These are phyloP conservation scores for Tridacna gigas DNA, from an alignment of 2,888 invertebrate genomes.

Conservation along the genomic window DNA sequence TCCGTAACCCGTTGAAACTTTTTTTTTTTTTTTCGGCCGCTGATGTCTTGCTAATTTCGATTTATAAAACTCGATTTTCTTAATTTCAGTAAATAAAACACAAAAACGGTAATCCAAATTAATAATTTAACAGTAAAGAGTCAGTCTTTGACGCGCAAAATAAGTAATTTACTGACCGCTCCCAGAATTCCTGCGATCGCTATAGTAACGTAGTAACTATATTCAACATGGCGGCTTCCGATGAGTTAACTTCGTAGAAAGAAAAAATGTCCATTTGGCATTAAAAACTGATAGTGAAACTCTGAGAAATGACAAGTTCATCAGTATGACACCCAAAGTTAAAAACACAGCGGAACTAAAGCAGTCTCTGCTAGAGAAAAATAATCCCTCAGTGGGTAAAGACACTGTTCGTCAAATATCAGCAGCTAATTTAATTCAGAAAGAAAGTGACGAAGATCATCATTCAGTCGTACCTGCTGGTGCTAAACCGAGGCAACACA, in stretches of 20 bases:
- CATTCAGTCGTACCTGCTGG: constrained; percentile 80
- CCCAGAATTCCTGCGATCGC: too few relatives aligned
- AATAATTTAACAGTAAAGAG: too few relatives aligned
- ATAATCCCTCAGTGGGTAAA: constrained; percentile 75
- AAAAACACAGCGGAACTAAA: constrained; percentile 93
- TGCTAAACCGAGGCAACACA: constrained; percentile 78
- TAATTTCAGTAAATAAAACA: too few relatives aligned
- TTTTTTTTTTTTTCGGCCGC: too few relatives aligned
- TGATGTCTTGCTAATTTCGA: too few relatives aligned
- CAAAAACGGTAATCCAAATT: too few relatives aligned
- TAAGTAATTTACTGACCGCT: too few relatives aligned
- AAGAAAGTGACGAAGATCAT: constrained; percentile 76
- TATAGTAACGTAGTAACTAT: too few relatives aligned
- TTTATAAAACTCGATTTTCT: too few relatives aligned
- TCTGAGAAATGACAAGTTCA: constrained; percentile 36
- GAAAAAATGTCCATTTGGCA: constrained; percentile 55
- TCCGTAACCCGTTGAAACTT: too few relatives aligned
- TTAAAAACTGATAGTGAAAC: constrained; percentile 53
- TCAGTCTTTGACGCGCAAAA: too few relatives aligned
- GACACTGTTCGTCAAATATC: constrained; percentile 80
- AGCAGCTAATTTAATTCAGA: constrained; percentile 81
- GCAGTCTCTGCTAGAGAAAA: constrained; percentile 89
- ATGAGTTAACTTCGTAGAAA: constrained; percentile 52
- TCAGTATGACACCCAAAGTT: constrained; percentile 86
- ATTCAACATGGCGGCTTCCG: too few relatives aligned